phyloP scores from a whole-genome alignment of 2,797 vertebrate genomes.

The Anabas testudineus region DNA sequence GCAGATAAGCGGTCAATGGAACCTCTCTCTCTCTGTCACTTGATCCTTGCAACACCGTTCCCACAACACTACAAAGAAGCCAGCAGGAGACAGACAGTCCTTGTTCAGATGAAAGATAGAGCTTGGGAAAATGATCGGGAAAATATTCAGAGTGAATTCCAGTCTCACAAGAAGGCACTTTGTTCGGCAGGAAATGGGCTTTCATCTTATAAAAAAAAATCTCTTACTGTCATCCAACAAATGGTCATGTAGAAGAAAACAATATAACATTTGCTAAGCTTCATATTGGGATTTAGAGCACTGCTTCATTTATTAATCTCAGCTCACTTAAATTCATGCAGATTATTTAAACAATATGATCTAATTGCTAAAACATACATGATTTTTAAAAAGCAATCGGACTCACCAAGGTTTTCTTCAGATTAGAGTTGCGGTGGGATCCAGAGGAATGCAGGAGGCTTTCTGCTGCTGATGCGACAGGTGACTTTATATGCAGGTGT shows the following conservation, averaged over 20 bases:
- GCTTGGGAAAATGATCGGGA: constrained; percentile 73
- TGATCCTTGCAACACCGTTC: constrained; percentile 76
- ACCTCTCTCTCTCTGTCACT: constrained; percentile 73
- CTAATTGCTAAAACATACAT: neutral
- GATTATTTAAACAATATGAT: neutral
- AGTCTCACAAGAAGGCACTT: constrained; percentile 58
- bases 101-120: constrained; percentile 79
- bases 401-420: constrained; percentile 66
- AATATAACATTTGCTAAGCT: neutral
- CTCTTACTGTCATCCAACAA: constrained; percentile 13
- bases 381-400: neutral
- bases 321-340: neutral
- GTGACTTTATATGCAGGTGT: constrained; percentile 77
- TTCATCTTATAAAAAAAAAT: too few relatives aligned
- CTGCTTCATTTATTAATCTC: neutral
- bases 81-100: constrained; percentile 69
- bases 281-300: neutral
- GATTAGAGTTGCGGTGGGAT: constrained; percentile 26
- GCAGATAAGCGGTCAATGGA: constrained; percentile 69
- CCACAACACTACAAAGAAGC: constrained; percentile 78
- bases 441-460: constrained; percentile 47
- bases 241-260: neutral
- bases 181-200: constrained; percentile 60
- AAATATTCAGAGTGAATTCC: constrained; percentile 76
- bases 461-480: constrained; percentile 67